phyloP scores from a whole-genome alignment of 2,797 vertebrate species.

The Leptoclinus maculatus region DNA sequence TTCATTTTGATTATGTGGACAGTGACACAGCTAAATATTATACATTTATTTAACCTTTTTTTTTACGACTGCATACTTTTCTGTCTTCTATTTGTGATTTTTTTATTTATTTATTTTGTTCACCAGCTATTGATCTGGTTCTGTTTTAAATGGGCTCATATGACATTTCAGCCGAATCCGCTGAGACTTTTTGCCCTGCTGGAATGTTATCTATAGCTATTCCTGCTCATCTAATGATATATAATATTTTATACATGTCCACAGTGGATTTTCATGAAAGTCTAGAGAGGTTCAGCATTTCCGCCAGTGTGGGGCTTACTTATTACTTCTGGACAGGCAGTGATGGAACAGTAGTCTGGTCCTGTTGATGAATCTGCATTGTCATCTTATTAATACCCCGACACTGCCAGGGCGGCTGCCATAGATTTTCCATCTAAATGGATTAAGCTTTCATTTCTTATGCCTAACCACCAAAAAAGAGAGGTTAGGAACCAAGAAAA shows the following conservation, averaged over 20 bases:
- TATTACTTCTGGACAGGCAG: constrained; percentile 67
- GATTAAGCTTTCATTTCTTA: constrained; percentile 83
- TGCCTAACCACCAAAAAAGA: constrained; percentile 69
- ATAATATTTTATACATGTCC: constrained; percentile 69
- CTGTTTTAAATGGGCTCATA: neutral
- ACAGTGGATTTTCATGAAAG: constrained; percentile 51
- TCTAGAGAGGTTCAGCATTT: constrained; percentile 46
- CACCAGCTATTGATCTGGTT: constrained; percentile 24
- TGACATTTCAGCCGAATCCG: constrained; percentile 44
- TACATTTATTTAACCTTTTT: neutral
- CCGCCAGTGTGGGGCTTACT: constrained; percentile 57
- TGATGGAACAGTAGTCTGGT: constrained; percentile 75
- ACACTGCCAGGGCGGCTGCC: constrained; percentile 57
- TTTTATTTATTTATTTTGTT: neutral
- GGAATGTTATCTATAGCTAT: constrained; percentile 30
- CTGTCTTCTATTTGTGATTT: neutral
- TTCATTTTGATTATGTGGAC: neutral
- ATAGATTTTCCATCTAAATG: constrained; percentile 84
- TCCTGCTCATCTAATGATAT: constrained; percentile 45
- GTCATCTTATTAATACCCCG: constrained; percentile 82
- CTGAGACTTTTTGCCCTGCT: constrained; percentile 22
- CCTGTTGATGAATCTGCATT: constrained; percentile 79
- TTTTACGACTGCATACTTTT: constrained; percentile 1
- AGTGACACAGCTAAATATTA: neutral
- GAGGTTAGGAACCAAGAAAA: constrained; percentile 61